phyloP scores from a whole-genome alignment of 1,140 invertebrate species.

The Rhagoletis zephyria region DNA sequence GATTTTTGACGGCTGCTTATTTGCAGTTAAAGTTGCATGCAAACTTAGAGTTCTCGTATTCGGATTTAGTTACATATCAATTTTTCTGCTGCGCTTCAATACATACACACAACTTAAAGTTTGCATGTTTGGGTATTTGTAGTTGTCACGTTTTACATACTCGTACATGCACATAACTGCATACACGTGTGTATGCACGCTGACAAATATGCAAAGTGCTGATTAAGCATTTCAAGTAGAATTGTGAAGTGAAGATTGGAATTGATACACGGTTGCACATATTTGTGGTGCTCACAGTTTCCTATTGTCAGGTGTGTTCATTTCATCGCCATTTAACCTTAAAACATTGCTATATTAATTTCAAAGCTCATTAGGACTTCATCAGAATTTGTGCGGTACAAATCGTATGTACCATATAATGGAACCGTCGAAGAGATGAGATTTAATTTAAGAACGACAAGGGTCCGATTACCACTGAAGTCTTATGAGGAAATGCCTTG shows the following conservation, averaged over 20 bases:
- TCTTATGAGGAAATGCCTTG: no score
- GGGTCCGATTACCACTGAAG: no score
- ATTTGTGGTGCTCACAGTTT: no score
- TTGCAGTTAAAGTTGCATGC: conserved; percentile 45
- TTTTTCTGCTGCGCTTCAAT: not conserved
- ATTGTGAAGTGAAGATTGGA: not conserved
- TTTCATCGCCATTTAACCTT: no score
- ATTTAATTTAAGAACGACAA: no score
- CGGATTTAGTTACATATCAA: conserved; percentile 12
- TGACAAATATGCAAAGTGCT: not conserved
- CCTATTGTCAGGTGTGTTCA: no score
- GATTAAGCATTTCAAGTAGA: conserved; percentile 22
- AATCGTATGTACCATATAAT: no score
- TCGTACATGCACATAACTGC: not conserved
- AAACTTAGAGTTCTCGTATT: not conserved
- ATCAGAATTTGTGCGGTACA: no score
- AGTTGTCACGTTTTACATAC: conserved; percentile 10
- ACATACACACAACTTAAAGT: not conserved
- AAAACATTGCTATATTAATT: no score
- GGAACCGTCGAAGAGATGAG: no score
- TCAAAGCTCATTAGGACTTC: no score
- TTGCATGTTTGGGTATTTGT: not conserved
- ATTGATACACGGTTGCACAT: not conserved
- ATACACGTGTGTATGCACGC: no score
- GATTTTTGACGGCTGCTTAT: conserved; percentile 37